Base-by-base conservation (phyloP, 2,888 invertebrate species). In the Pammene aurita region DNA sequence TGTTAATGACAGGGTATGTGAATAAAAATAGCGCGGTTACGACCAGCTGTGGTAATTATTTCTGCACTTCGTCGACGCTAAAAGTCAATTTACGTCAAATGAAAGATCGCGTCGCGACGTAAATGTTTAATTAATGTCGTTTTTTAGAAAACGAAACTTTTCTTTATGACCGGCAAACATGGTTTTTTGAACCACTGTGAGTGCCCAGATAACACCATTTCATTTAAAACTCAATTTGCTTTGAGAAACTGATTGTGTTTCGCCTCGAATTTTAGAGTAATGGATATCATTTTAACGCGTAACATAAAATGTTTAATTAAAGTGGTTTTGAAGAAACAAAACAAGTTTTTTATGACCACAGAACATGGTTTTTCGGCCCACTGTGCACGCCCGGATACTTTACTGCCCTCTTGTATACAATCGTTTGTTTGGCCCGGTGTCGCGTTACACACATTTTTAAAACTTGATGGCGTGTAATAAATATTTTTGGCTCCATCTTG, bases 381-480 rank as follows among this genome's bases (percentile, higher is more conserved):
- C 87, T 84, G 86, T 86, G 84, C 81, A 74, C 74, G 71, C 70
- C 72, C 77, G 72, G 72, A 78, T 78, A 76, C 77, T 81, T 80
- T 80, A 84, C 78, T 78, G 79, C 76, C 80, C 83, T 84, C 80
- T 79, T 71, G 74, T 77, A 78, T 74, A 78, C 80, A 80, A 82
- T 79, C 79, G 82, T 85, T 84, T 84, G 85, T 83, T 83, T 77
- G 76, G 76, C 73, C 74, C 72, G 85, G 91, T 90, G 89, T 91
- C 89, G 79, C 46, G 83, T 90, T 90, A 91, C 91, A 90, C 76
- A 85, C 76, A 79, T 85, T 85, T 85, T 86, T 80, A 84, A 88
- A 88, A 90, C 84, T 89, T 90, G 90, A 90, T 88, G 86, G 88
- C 78, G 76, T 80, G 88, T 90, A 86, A 89, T 88, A 89, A 90